These are phyloP conservation scores for Drosophila rellima DNA, from an alignment of 2,888 invertebrate genomes.

Conservation along the genomic window DNA sequence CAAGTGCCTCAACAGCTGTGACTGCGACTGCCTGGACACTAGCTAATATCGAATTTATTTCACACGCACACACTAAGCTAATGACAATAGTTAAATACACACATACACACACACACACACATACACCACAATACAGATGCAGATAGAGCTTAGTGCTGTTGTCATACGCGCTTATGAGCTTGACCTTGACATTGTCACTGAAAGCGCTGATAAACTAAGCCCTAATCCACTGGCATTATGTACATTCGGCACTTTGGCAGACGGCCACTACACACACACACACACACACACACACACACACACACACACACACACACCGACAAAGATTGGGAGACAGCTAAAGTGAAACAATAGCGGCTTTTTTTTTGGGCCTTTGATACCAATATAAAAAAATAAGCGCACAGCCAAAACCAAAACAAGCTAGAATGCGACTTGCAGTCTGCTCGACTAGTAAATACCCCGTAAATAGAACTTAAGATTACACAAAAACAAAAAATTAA, in stretches of 20 bases:
- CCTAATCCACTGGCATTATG: slow-evolving; percentile 78
- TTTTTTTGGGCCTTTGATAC: background rate
- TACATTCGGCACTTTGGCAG: slow-evolving; percentile 78
- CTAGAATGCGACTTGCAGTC: background rate
- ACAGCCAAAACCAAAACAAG: slow-evolving; percentile 5
- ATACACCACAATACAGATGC: slow-evolving; percentile 5
- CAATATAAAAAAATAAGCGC: slow-evolving; percentile 3
- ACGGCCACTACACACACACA: slow-evolving; percentile 43
- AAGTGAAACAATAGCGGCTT: slow-evolving; percentile 40
- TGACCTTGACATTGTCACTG: slow-evolving; percentile 80
- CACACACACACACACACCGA: background rate
- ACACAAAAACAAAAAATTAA: no score
- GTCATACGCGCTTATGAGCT: slow-evolving; percentile 79
- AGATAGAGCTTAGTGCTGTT: slow-evolving; percentile 53
- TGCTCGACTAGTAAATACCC: slow-evolving; percentile 8
- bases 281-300: slow-evolving; percentile 25
- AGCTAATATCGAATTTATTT: slow-evolving; percentile 69
- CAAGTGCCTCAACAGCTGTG: slow-evolving; percentile 73
- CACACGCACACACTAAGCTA: slow-evolving; percentile 17
- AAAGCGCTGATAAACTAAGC: slow-evolving; percentile 79
- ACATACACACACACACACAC: slow-evolving; percentile 15
- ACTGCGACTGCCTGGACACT: slow-evolving; percentile 25
- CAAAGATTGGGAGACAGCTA: slow-evolving; percentile 22
- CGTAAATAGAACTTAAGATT: background rate
- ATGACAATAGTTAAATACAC: slow-evolving; percentile 16